Evolutionary conservation across 2,113 vertebrate genomes (phyloP), one percentile per base, ranked within the genome.

Genomic region (Beaufortia kweichowensis): DNA sequence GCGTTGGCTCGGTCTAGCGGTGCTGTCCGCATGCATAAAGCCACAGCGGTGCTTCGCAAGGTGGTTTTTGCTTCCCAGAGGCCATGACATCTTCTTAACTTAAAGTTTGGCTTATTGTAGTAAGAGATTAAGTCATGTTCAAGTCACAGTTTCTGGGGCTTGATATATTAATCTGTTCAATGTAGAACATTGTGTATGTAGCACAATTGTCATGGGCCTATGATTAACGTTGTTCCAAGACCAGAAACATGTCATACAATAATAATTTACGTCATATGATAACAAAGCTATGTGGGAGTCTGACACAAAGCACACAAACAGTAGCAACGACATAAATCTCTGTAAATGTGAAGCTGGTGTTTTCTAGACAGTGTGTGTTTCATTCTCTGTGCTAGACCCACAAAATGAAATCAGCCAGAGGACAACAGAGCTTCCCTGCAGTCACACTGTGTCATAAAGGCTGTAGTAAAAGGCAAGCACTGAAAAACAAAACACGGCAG

Each of bases 1-100:
- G 29, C 26, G 60, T 31, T n/a, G 35, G 19, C 39, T 35, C 48
- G 67, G 55, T 74, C 79, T 31, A 14, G 24, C 69, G 48, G 65
- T 50, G n/a, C 41, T 62, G 50, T 57, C 28, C 3, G 35, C 33
- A 26, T 50, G 12, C 15, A 61, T 61, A 41, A 43, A 72, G 35
- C 57, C 46, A 63, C 57, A 69, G 31, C 62, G 74, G 21, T 5
- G 35, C 26, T 33, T 67, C 17, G 46, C 33, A 56, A 11, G 43
- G 17, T 41, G 33, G 53, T 59, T 31, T 28, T 74, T 11, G 10
- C 35, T 74, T 28, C 39, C 71, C 57, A 74, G 10, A 61, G 57
- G 71, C 57, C 29, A 61, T 9, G 39, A 62, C 24, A 74, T 74
- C 24, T 48, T 62, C 26, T 39, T 61, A 28, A 26, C 57, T 31